Percentiles rank a stretch among this genome's conserved stretches.
phyloP scores from a whole-genome alignment of 2,113 vertebrate genomes.

The Heteronetta atricapilla region DNA sequence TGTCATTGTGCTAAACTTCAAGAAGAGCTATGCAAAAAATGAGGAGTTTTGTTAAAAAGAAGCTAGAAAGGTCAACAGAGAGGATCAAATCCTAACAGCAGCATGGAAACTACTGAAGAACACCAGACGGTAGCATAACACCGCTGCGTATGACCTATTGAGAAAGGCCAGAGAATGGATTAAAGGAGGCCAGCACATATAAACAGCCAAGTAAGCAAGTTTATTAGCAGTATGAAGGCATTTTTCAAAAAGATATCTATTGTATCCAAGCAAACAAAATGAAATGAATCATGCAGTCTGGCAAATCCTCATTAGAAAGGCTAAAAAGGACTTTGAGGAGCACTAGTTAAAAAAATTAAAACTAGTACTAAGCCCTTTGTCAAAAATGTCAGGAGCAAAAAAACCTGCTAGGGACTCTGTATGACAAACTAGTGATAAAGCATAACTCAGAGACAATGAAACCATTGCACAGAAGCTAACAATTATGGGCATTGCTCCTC shows the following conservation, averaged over 20 bases:
- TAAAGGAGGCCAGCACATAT: slow-evolving; percentile 30
- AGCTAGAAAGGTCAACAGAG: slow-evolving; percentile 57
- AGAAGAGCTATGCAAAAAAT: not conserved
- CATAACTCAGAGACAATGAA: not conserved
- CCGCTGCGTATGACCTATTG: slow-evolving; percentile 48
- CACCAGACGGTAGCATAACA: slow-evolving; percentile 12
- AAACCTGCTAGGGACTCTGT: not conserved
- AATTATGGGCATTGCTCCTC: not conserved
- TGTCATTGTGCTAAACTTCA: slow-evolving; percentile 12
- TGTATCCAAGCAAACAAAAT: slow-evolving; percentile 51
- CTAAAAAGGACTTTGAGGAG: not conserved
- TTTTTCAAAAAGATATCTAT: slow-evolving; percentile 39
- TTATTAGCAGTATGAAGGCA: slow-evolving; percentile 30
- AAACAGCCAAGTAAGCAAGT: slow-evolving; percentile 13
- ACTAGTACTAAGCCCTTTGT: not conserved
- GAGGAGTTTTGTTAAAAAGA: slow-evolving; percentile 22
- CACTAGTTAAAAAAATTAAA: not conserved
- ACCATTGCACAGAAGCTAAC: not conserved
- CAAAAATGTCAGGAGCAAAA: not conserved
- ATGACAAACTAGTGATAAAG: not conserved
- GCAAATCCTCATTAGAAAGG: not conserved
- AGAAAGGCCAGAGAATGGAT: slow-evolving; percentile 22
- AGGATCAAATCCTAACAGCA: not conserved
- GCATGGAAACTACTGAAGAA: slow-evolving; percentile 37
- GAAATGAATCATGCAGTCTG: slow-evolving; percentile 12